These are phyloP conservation scores for Proterorhinus semilunaris DNA, from an alignment of 2,113 vertebrate genomes.

Conservation along the genomic window DNA sequence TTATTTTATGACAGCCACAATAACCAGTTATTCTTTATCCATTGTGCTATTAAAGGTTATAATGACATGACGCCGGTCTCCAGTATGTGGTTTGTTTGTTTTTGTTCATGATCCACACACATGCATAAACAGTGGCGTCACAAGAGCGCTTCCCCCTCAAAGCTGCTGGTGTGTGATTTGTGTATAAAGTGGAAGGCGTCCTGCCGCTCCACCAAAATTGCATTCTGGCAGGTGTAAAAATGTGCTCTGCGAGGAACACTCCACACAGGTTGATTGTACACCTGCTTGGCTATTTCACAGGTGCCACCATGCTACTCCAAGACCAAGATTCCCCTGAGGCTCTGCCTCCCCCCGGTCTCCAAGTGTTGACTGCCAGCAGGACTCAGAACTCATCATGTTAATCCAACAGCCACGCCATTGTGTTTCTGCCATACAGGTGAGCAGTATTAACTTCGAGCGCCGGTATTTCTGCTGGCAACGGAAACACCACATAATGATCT, in stretches of 20 bases:
- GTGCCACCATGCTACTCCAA: conserved; percentile 26
- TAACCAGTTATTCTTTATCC: too few species aligned
- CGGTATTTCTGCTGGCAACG: conserved; percentile 28
- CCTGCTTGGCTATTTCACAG: conserved; percentile 60
- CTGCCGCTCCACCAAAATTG: conserved; percentile 50
- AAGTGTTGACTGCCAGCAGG: conserved; percentile 37
- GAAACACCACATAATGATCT: conserved; percentile 27
- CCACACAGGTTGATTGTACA: conserved; percentile 50
- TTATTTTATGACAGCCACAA: too few species aligned
- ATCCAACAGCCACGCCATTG: conserved; percentile 46
- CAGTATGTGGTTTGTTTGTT: conserved; percentile 6
- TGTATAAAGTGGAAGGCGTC: conserved; percentile 40
- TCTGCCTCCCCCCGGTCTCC: conserved; percentile 23
- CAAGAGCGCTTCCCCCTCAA: conserved; percentile 17
- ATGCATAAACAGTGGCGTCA: conserved; percentile 11
- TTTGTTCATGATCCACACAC: conserved; percentile 2
- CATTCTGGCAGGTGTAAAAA: conserved; percentile 60
- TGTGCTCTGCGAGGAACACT: conserved; percentile 39
- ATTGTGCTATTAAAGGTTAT: too few species aligned
- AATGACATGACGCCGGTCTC: background rate
- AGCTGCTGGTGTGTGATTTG: conserved; percentile 37
- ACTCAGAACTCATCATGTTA: conserved; percentile 42
- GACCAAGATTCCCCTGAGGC: conserved; percentile 16
- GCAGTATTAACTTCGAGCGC: conserved; percentile 46
- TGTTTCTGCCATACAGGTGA: conserved; percentile 45